These are phyloP conservation scores for Ailuropoda melanoleuca DNA, from an alignment of 2,113 vertebrate species.

Conservation along the genomic window DNA sequence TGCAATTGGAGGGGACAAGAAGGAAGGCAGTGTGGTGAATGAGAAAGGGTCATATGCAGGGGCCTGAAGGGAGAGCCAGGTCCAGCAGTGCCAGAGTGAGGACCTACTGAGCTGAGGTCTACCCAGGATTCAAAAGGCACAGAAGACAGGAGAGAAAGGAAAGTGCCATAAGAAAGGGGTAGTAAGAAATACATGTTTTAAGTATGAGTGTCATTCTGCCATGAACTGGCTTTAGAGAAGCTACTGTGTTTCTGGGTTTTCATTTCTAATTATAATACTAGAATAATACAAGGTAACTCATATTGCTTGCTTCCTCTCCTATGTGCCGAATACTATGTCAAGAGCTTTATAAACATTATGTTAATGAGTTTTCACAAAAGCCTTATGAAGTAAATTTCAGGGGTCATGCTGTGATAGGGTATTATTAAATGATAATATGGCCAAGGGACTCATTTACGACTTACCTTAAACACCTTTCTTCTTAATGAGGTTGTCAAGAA, in stretches of 20 bases:
- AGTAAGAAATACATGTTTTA: background rate
- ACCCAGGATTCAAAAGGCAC: background rate
- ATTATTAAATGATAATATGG: background rate
- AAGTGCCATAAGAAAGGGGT: background rate
- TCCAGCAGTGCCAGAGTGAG: background rate
- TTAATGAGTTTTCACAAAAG: conserved; percentile 4
- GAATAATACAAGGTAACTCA: background rate
- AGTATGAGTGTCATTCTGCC: background rate
- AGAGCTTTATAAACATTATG: background rate
- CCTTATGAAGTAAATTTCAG: background rate
- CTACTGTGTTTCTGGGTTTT: background rate
- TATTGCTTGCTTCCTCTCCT: background rate
- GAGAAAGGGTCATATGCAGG: background rate
- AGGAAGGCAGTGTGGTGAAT: background rate
- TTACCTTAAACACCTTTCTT: background rate
- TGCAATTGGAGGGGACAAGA: background rate
- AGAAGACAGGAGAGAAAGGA: background rate
- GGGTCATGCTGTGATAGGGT: background rate
- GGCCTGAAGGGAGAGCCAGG: background rate
- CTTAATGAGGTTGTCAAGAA: background rate
- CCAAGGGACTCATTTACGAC: background rate
- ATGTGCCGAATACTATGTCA: background rate
- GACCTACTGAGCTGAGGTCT: too few relatives aligned
- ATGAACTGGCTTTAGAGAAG: background rate
- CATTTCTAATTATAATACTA: background rate